Evolutionary conservation across 2,888 invertebrate genomes (phyloP), one percentile per base, ranked within the genome.

Genomic region (Amblyjoppa proteus): DNA sequence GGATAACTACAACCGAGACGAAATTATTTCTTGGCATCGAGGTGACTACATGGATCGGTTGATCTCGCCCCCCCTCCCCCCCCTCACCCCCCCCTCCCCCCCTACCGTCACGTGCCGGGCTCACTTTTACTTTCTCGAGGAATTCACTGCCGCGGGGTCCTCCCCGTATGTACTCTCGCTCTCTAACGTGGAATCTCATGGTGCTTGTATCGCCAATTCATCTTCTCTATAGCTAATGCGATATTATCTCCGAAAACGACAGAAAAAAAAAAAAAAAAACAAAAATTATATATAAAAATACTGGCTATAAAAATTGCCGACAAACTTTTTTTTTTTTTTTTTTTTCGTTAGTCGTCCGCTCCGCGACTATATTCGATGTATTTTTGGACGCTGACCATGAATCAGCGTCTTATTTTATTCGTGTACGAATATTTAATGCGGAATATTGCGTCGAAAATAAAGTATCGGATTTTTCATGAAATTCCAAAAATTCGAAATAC

Each of bases 91-190:
- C 20, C 58, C 66, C 34, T 1, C 34, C 38, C 7, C 38, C 9
- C 38, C 38, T n/a, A n/a, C n/a, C 13, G 75, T 82, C 64, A 45
- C 84, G 81, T 78, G 73, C 81, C 77, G 86, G 77, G 81, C 87
- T 91, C 89, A 91, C 93, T 93, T 93, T 93, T 93, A 93, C 93
- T 93, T 93, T 93, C 90, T 89, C 80, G 90, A 84, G 91, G 91
- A 92, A 92, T 93, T 91, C 80, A 87, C 90, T 88, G 80, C 84
- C 79, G 58, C 69, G 73, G 87, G 81, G 78, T 87, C 86, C 86
- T 84, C 82, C 74, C 83, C 20, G 20, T 20, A 45, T 38, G 38
- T n/a, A 76, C 66, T 68, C 45, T 69, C 61, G 41, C 77, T 81
- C 69, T 74, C 74, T 69, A 38, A 56, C 77, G 34, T 69, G 80